phyloP scores from a whole-genome alignment of 2,113 vertebrate species.

The Willisornis vidua region DNA sequence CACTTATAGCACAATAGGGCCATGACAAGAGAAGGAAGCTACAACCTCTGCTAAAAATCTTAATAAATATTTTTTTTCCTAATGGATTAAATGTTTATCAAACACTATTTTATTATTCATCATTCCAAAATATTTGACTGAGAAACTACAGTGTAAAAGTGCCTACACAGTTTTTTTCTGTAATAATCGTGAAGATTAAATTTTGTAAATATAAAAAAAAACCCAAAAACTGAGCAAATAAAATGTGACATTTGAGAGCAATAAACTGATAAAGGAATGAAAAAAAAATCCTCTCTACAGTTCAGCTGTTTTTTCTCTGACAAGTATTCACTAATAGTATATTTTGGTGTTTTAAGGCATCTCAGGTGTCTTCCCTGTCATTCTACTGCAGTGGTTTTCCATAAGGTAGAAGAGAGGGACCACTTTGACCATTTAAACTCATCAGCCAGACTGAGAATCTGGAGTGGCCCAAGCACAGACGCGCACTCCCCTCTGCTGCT shows the following conservation, averaged over 20 bases:
- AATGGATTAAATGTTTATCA: neutral
- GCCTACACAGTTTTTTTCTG: neutral
- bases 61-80: neutral
- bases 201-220: neutral
- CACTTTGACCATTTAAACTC: neutral
- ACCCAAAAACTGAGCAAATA: neutral
- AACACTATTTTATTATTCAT: neutral
- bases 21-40: neutral
- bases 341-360: neutral
- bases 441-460: neutral
- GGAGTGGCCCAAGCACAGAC: neutral
- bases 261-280: neutral
- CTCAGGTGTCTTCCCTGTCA: neutral
- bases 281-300: neutral
- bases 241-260: neutral
- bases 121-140: neutral
- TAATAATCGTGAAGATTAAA: neutral
- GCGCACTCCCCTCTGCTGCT: neutral
- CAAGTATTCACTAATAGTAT: neutral
- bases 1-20: neutral
- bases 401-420: neutral
- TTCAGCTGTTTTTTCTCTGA: neutral
- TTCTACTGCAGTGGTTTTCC: neutral
- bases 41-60: neutral
- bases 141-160: neutral